Percentiles rank a stretch among this genome's conserved stretches.
Conservation (phyloP, 2,888 invertebrate species). For the Ichneumoninae sp. region DNA sequence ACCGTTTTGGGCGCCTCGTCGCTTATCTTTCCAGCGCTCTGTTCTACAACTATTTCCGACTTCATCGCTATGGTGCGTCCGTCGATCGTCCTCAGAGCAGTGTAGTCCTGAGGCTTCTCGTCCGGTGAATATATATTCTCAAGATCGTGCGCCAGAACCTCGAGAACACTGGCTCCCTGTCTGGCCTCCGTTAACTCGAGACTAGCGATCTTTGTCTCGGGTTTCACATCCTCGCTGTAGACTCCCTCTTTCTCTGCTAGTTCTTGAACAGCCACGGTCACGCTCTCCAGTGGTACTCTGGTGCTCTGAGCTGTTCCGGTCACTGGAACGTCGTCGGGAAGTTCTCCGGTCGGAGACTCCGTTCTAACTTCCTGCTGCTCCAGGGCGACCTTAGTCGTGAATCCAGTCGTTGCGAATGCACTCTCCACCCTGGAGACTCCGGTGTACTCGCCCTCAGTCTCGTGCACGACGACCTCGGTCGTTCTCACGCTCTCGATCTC, state of each 20-base stretch:
- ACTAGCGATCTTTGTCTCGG: conserved; percentile 83
- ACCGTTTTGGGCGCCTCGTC: conserved; percentile 74
- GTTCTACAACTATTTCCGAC: conserved; percentile 84
- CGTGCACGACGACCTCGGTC: conserved; percentile 85
- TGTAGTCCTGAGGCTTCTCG: conserved; percentile 76
- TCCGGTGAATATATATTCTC: conserved; percentile 77
- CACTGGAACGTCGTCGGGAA: conserved; percentile 81
- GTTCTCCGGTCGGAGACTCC: conserved; percentile 82
- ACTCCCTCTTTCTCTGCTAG: conserved; percentile 84
- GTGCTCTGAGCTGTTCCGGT: conserved; percentile 81
- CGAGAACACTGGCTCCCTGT: conserved; percentile 78
- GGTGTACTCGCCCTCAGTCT: conserved; percentile 85
- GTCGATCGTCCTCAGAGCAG: conserved; percentile 81
- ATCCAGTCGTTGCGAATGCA: conserved; percentile 84
- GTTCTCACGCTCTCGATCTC: conserved; percentile 85
- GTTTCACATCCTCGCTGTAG: conserved; percentile 81
- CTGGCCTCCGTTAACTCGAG: conserved; percentile 81
- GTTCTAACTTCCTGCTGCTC: conserved; percentile 85
- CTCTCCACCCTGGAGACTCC: conserved; percentile 80
- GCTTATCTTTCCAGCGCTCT: conserved; percentile 75
- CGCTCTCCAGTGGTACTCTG: conserved; percentile 79
- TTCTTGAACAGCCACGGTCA: conserved; percentile 82
- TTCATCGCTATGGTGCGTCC: conserved; percentile 84
- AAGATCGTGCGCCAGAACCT: conserved; percentile 80
- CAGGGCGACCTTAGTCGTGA: conserved; percentile 85